These are phyloP conservation scores for Dicycla oo DNA, from an alignment of 2,888 invertebrate species.

Conservation along the genomic window DNA sequence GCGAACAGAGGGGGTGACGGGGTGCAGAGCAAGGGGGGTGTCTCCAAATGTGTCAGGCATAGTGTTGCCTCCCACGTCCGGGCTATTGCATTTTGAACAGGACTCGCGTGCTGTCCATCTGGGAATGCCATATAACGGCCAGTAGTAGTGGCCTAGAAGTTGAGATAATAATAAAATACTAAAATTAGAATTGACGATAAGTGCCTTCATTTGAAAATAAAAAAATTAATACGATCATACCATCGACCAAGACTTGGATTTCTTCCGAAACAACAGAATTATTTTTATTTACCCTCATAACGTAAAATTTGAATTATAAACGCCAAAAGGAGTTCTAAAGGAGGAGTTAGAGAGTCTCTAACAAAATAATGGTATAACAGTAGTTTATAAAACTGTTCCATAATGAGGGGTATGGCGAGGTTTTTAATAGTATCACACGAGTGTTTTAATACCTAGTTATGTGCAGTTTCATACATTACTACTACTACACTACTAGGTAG, in stretches of 20 bases:
- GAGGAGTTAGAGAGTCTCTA: no score
- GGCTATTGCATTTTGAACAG: conserved; percentile 10
- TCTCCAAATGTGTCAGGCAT: conserved; percentile 14
- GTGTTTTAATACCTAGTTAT: no score
- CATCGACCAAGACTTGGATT: neutral
- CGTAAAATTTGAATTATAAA: no score
- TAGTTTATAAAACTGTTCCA: no score
- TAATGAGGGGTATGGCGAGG: no score
- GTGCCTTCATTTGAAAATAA: neutral
- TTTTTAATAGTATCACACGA: no score
- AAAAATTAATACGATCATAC: neutral
- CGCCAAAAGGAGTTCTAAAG: no score
- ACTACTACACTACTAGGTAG: no score
- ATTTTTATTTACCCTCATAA: neutral
- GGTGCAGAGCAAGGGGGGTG: neutral
- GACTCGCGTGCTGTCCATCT: neutral
- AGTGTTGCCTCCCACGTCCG: conserved; percentile 10
- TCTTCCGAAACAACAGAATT: neutral
- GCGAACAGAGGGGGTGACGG: neutral
- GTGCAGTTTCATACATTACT: no score
- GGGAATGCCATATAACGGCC: neutral
- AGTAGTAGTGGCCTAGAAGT: neutral
- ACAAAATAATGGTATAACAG: no score
- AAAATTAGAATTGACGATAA: neutral
- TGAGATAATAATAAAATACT: neutral